phyloP scores from a whole-genome alignment of 1,140 invertebrate genomes.

The Pentalonia nigronervosa region DNA sequence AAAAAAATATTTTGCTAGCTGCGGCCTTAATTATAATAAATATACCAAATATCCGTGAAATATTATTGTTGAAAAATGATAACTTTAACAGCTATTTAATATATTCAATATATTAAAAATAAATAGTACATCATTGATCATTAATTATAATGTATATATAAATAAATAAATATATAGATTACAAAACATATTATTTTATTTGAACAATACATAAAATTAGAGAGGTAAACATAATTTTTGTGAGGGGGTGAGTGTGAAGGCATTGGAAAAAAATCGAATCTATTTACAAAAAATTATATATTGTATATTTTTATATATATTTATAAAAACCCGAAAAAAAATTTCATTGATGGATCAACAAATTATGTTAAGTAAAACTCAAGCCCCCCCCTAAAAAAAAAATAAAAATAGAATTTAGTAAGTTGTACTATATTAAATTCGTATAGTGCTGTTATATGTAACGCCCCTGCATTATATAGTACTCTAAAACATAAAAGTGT shows the following conservation, averaged over 20 bases:
- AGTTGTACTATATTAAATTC: no score
- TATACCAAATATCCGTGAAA: background rate
- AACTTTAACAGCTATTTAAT: background rate
- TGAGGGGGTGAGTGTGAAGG: background rate
- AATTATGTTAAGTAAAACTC: no score
- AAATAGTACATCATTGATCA: background rate
- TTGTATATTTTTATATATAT: no score
- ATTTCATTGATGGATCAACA: no score
- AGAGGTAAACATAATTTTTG: background rate
- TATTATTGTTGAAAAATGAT: background rate
- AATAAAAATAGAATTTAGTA: no score
- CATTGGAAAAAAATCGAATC: no score
- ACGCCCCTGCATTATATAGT: background rate
- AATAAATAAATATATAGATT: background rate
- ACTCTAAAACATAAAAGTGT: background rate
- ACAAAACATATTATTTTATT: background rate
- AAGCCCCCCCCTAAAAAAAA: no score
- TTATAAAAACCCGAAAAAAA: no score
- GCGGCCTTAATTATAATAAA: no score
- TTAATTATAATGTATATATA: background rate
- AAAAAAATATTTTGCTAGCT: no score
- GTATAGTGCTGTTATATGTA: no score
- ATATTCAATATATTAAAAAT: background rate
- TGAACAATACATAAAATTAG: background rate
- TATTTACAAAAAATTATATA: no score